Conservation (phyloP, 2,113 vertebrate genomes). For the Corynorhinus townsendii region DNA sequence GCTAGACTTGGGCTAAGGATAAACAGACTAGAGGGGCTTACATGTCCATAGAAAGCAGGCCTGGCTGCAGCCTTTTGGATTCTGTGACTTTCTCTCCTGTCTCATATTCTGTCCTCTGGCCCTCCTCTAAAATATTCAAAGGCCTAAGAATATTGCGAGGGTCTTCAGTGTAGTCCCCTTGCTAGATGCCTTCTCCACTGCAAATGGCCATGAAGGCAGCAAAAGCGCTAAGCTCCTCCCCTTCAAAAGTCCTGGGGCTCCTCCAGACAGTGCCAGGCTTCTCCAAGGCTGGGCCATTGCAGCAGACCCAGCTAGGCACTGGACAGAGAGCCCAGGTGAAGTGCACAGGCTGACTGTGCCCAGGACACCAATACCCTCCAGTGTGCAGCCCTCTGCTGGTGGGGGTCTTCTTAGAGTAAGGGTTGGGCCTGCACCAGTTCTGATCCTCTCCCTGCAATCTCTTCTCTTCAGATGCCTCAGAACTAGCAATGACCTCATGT, state of each 20-base stretch:
- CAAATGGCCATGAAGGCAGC: neutral
- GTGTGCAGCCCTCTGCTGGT: neutral
- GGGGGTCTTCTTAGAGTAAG: neutral
- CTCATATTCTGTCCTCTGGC: neutral
- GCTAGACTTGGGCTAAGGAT: neutral
- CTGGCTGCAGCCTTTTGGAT: neutral
- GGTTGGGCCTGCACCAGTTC: neutral
- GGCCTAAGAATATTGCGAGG: neutral
- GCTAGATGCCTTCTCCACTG: neutral
- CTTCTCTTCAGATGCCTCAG: neutral
- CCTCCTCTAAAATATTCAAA: neutral
- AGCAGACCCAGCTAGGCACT: neutral
- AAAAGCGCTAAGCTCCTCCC: too few species aligned
- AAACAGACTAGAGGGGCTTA: rapidly evolving
- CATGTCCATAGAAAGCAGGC: neutral
- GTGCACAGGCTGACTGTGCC: neutral
- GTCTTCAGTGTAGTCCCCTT: neutral
- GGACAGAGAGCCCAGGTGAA: neutral
- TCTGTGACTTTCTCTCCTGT: neutral
- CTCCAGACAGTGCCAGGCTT: neutral
- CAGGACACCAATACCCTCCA: neutral
- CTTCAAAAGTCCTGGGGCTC: neutral
- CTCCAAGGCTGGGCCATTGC: neutral
- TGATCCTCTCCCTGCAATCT: neutral
- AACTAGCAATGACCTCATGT: neutral